Conservation (phyloP, 2,113 vertebrate species). For the Neogale vison region DNA sequence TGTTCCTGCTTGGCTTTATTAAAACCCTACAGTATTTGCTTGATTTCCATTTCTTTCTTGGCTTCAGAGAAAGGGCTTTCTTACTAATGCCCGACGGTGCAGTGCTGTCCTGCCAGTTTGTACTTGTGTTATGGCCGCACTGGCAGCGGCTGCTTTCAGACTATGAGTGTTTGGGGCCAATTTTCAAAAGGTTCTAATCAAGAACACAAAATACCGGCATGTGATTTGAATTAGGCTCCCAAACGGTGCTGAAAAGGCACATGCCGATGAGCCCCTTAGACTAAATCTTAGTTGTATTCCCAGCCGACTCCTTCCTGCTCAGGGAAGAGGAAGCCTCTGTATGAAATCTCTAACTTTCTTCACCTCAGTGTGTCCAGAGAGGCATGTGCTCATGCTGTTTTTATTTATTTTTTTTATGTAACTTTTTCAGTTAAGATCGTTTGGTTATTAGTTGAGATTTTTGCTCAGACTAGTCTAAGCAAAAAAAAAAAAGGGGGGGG, state of each 20-base stretch:
- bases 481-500: background rate
- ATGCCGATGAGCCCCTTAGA: background rate
- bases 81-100: background rate
- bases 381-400: background rate
- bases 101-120: background rate
- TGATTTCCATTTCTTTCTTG: conserved; percentile 46
- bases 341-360: background rate
- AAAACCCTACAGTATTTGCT: conserved; percentile 36
- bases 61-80: conserved; percentile 27
- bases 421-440: background rate
- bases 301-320: background rate
- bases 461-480: background rate
- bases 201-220: conserved; percentile 57
- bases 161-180: background rate
- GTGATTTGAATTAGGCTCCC: conserved; percentile 58
- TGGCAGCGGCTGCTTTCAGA: background rate
- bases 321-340: background rate
- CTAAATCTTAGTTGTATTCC: background rate
- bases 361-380: background rate
- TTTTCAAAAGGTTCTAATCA: conserved; percentile 65
- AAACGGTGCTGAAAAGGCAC: background rate
- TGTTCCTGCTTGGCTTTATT: conserved; percentile 51
- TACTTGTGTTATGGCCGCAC: background rate
- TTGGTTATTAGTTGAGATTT: background rate
- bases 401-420: background rate